Evolutionary conservation across 2,888 invertebrate genomes (phyloP).

Genomic region (Melinopterus prodromus): DNA sequence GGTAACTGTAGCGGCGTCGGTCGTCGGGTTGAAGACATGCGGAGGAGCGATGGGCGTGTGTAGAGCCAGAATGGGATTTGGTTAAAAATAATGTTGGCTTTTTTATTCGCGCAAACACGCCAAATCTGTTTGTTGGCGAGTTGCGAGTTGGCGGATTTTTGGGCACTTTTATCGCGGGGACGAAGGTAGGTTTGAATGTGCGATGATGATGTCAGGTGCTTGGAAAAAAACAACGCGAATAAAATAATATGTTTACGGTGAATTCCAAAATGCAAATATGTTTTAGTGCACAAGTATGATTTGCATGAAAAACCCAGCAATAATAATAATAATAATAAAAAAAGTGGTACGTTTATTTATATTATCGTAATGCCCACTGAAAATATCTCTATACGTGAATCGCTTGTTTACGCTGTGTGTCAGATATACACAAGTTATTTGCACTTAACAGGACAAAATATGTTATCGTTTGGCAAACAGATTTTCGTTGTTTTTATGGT

Average conservation of each 20-base stretch:
- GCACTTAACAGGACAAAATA: no score
- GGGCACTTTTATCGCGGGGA: background rate
- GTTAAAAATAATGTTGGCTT: background rate
- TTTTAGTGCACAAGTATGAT: no score
- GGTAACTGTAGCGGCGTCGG: background rate
- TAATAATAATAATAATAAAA: no score
- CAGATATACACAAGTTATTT: no score
- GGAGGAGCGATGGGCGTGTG: background rate
- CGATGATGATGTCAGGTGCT: background rate
- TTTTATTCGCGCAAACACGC: background rate
- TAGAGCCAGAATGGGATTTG: background rate
- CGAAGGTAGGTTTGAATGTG: background rate
- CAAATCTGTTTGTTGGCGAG: background rate
- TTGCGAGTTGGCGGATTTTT: background rate
- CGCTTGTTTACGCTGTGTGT: no score
- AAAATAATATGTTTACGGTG: background rate
- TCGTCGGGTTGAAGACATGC: background rate
- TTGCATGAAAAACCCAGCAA: no score
- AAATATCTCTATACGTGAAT: no score
- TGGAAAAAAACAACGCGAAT: background rate
- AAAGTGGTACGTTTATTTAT: no score
- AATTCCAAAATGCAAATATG: no score
- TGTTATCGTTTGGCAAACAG: no score
- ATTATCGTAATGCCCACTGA: no score
- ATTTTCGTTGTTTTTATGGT: no score